These are phyloP conservation scores for Dryoscopus gambensis DNA, from an alignment of 2,113 vertebrate species.

Conservation along the genomic window DNA sequence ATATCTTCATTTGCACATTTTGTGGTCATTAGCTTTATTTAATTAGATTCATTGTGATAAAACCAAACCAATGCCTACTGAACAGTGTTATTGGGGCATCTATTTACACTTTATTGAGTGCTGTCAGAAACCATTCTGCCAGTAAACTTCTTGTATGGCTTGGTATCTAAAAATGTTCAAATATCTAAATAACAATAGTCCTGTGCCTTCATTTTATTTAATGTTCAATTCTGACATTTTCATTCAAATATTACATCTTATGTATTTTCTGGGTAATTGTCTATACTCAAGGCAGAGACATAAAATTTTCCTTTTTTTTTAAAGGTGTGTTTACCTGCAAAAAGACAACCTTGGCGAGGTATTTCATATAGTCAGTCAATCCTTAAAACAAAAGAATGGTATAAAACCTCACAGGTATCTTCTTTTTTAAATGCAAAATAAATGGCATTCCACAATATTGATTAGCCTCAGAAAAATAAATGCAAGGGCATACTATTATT, in stretches of 20 bases:
- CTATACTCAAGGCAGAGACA: neutral
- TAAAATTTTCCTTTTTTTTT: neutral
- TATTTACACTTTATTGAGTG: neutral
- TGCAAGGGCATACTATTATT: neutral
- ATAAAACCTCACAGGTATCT: neutral
- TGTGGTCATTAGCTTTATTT: neutral
- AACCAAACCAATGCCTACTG: fast-evolving
- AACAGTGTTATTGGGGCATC: neutral
- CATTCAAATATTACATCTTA: neutral
- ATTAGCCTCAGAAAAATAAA: neutral
- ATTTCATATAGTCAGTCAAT: neutral
- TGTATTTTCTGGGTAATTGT: neutral
- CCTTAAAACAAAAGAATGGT: neutral
- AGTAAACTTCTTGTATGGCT: neutral
- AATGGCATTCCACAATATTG: neutral
- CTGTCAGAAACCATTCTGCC: neutral
- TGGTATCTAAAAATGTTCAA: neutral
- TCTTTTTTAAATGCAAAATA: neutral
- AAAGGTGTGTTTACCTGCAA: neutral
- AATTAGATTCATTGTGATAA: neutral
- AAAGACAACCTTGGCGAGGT: neutral
- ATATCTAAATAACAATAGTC: neutral
- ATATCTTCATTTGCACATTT: neutral
- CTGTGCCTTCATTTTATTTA: neutral
- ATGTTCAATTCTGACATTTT: neutral